phyloP scores from a whole-genome alignment of 2,113 vertebrate species.

The Eonycteris spelaea region DNA sequence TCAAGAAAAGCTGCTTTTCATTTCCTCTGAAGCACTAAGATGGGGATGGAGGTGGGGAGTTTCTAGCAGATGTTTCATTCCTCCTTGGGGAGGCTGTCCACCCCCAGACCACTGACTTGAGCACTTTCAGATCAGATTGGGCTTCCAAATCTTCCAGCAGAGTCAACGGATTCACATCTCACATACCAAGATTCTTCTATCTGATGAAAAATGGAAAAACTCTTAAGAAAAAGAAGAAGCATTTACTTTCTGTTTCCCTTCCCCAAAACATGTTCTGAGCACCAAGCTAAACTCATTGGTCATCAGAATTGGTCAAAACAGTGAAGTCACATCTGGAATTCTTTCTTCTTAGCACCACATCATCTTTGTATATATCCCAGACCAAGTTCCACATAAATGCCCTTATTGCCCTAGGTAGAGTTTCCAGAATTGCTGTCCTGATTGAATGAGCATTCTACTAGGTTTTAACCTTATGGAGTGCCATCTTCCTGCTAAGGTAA shows the following conservation, averaged over 20 bases:
- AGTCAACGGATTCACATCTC: not conserved
- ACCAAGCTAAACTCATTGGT: not conserved
- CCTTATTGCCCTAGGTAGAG: not conserved
- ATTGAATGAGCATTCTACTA: not conserved
- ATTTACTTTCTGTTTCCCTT: slow-evolving; percentile 28
- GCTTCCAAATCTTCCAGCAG: not conserved
- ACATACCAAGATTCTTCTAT: not conserved
- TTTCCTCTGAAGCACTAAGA: slow-evolving; percentile 51
- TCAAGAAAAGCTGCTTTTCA: not conserved
- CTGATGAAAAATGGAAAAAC: slow-evolving; percentile 22
- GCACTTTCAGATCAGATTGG: not conserved
- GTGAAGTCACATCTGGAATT: not conserved
- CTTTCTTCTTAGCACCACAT: not conserved
- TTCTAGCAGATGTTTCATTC: not conserved
- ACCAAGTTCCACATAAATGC: not conserved
- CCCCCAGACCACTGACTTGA: not conserved
- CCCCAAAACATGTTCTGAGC: not conserved
- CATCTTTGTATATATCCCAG: not conserved
- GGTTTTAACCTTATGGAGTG: not conserved
- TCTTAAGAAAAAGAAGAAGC: not conserved
- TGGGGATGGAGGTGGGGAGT: not conserved
- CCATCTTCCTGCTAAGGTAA: not conserved
- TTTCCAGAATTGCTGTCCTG: not conserved
- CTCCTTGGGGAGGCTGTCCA: not conserved
- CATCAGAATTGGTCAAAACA: not conserved